phyloP scores from a whole-genome alignment of 2,888 invertebrate species.

The Siphonodentalium dalli region DNA sequence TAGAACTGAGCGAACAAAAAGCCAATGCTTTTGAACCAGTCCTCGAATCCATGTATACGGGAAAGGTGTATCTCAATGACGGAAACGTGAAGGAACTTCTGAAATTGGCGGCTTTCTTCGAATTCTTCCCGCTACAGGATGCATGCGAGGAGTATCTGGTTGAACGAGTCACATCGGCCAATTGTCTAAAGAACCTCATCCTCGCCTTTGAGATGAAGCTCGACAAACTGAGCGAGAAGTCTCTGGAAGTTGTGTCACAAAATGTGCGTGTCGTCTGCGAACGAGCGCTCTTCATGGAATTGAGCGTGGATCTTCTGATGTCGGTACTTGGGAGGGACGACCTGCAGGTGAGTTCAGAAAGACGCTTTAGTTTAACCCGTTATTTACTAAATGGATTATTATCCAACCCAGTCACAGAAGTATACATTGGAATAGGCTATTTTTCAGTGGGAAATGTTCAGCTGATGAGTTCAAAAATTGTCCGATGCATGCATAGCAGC shows the following conservation, averaged over 20 bases:
- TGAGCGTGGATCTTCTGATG: constrained; percentile 35
- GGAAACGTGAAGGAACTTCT: constrained; percentile 37
- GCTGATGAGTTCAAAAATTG: too few species aligned
- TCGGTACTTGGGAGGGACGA: constrained; percentile 37
- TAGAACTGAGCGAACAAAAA: constrained; percentile 33
- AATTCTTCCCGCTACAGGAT: constrained; percentile 38
- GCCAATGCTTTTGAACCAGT: constrained; percentile 31
- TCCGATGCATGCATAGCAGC: too few species aligned
- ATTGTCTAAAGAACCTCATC: constrained; percentile 40
- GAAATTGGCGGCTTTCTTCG: constrained; percentile 32
- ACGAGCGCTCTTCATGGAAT: constrained; percentile 32
- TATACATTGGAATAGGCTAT: too few species aligned
- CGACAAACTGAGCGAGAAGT: constrained; percentile 26
- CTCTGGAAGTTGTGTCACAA: constrained; percentile 34
- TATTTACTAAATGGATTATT: too few species aligned
- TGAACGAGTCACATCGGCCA: constrained; percentile 33
- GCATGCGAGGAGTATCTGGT: constrained; percentile 41
- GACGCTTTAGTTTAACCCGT: too few species aligned
- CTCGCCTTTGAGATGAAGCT: constrained; percentile 36
- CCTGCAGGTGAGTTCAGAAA: constrained; percentile 21
- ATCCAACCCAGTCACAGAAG: too few species aligned
- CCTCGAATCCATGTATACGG: constrained; percentile 47
- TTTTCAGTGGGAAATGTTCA: too few species aligned
- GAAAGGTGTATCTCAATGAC: constrained; percentile 36
- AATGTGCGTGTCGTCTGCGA: constrained; percentile 37